Evolutionary conservation across 2,888 invertebrate species (phyloP), one percentile per base, ranked within the genome.

Genomic region (Pardosa pseudoannulata): DNA sequence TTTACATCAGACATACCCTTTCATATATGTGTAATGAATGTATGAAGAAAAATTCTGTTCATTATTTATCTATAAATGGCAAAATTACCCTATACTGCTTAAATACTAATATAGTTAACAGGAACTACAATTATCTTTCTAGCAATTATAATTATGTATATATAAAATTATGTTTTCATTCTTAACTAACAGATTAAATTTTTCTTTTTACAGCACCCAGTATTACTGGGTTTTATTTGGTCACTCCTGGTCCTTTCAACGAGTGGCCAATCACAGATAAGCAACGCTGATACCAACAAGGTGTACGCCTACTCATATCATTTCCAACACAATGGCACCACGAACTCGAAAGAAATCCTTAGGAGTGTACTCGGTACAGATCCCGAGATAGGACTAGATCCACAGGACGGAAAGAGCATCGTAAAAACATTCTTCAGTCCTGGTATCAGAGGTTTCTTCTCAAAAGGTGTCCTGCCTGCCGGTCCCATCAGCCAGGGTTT

Each of bases 271-370:
- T 29, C 79, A 16, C 85, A 79, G 70, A 62, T 73, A 79, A 87
- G 86, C 80, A 80, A 39, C 71, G 46, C 65, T 56, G 80, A 79
- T 19, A 56, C 78, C 0, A 79, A 87, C 65, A 72, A 80, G 79
- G 86, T 87, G 0, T 87, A 87, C 28, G 65, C 86, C 5, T 87
- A 87, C 28, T 79, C 79, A 6, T 87, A 87, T 46, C 86, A 87
- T 56, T 76, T 87, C 56, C 80, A 80, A 32, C 86, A 87, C 41
- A 87, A 87, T 29, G 86, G 86, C 16, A 87, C 86, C 16, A 87
- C 86, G 9, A 80, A 87, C 23, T 79, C 86, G 50, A 79, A 72
- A 56, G 80, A 87, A 28, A 78, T 87, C 23, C 46, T 87, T 0
- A 71, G 75, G 29, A 68, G 70, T 9, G 75, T 80, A 1, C 78